Base-by-base conservation (phyloP, 2,888 invertebrate species). In the Euphydryas editha region DNA sequence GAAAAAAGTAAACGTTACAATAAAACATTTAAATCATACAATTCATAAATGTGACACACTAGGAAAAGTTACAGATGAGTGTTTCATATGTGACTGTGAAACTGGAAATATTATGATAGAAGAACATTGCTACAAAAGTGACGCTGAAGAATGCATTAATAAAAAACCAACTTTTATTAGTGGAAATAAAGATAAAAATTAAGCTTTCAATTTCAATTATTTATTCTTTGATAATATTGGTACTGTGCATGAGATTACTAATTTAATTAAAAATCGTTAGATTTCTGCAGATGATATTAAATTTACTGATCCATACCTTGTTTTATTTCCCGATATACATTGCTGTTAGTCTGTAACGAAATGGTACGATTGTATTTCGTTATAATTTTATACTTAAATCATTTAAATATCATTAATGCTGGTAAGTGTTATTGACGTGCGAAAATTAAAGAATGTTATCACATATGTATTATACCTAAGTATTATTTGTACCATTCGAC, bases 71-170 rank as follows among this genome's bases (percentile, higher is more conserved):
- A 69, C 72, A 44, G 87, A 90, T 46, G 75, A 76, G 0, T 91
- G 91, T 67, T 89, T 76, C 66, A 75, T 86, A 7, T 91, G 90
- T 59, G 81, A 87, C n/a, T 90, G 90, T 62, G 79, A 80, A 15
- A 70, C 79, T 0, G 65, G 8, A 11, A 54, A 71, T 20, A 46
- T 67, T 4, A 67, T 78, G 7, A 77, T 89, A 1, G 78, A 81
- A 61, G 90, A 90, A 57, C 87, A 89, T 55, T 90, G 90, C 69
- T 91, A 81, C 62, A 82, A 78, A 67, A 89, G 80, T 39, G 76
- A 84, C 0, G 72, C 72, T 0, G 56, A 68, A 0, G 71, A 72
- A 0, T 91, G 90, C 59, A 63, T 30, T 0, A 57, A 81, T 18
- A 73, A 72, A 0, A 71, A 59, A 10, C 87, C 89, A n/a, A 56